Percentiles rank a stretch among this genome's conserved stretches.
Conservation (phyloP, 2,888 invertebrate genomes). For the Epistrophe grossulariae region DNA sequence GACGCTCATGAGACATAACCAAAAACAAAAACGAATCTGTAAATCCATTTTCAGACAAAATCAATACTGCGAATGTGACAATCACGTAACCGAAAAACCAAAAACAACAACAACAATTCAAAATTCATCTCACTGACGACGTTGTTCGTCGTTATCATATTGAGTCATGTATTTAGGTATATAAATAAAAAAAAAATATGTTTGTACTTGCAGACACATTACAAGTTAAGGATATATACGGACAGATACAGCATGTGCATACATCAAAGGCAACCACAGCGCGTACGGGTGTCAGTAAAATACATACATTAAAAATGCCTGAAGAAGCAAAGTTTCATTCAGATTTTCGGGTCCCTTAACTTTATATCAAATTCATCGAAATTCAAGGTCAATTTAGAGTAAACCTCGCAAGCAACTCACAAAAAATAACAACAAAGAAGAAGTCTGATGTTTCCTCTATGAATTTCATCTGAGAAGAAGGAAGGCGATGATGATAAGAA, state of each 20-base stretch:
- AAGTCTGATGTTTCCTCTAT: constrained; percentile 5
- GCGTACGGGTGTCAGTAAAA: constrained; percentile 9
- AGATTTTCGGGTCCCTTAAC: constrained; percentile 58
- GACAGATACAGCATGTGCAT: not conserved
- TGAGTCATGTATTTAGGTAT: not conserved
- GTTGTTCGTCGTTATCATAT: not conserved
- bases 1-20: not conserved
- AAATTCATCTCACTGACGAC: constrained; percentile 29
- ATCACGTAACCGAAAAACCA: constrained; percentile 40
- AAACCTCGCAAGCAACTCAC: constrained; percentile 28
- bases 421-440: constrained; percentile 35
- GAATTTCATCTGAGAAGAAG: constrained; percentile 6
- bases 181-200: not conserved
- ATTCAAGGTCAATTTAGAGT: constrained; percentile 71
- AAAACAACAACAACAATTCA: constrained; percentile 42
- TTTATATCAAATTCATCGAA: constrained; percentile 68
- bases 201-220: constrained; percentile 4
- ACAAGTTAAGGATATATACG: not conserved
- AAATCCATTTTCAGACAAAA: constrained; percentile 44
- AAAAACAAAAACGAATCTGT: not conserved
- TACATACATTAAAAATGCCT: not conserved
- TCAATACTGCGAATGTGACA: constrained; percentile 43
- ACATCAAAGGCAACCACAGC: constrained; percentile 20
- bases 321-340: constrained; percentile 53
- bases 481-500: constrained; percentile 32